Evolutionary conservation across 2,113 vertebrate species (phyloP).

Genomic region (Campylorhamphus procurvoides): DNA sequence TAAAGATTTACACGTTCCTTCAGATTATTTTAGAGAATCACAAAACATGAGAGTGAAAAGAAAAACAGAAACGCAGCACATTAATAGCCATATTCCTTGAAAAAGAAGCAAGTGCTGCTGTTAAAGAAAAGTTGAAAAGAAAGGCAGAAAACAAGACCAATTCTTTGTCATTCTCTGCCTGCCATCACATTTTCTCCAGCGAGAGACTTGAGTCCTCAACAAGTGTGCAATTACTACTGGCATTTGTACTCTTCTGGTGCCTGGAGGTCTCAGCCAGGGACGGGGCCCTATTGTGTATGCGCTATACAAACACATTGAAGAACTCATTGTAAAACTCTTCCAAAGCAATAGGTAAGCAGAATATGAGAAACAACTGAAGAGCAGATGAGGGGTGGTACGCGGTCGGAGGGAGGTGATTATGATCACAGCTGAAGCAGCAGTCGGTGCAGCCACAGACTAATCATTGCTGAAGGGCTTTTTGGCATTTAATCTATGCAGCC

Average conservation of each 20-base stretch:
- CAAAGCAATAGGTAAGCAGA: not conserved
- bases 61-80: not conserved
- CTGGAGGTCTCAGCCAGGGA: not conserved
- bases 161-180: not conserved
- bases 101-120: not conserved
- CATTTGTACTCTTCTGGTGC: not conserved
- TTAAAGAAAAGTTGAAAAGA: not conserved
- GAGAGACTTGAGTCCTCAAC: rapidly evolving
- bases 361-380: not conserved
- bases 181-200: not conserved
- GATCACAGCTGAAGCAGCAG: not conserved
- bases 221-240: not conserved
- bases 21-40: not conserved
- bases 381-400: not conserved
- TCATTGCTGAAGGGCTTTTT: constrained; percentile 17
- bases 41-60: not conserved
- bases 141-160: not conserved
- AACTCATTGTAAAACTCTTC: not conserved
- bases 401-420: not conserved
- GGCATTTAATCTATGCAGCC: not conserved
- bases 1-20: not conserved
- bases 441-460: not conserved
- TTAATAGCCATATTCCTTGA: not conserved
- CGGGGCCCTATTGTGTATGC: not conserved
- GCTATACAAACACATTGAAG: not conserved